Evolutionary conservation across 2,113 vertebrate species (phyloP).

Genomic region (Numida meleagris): DNA sequence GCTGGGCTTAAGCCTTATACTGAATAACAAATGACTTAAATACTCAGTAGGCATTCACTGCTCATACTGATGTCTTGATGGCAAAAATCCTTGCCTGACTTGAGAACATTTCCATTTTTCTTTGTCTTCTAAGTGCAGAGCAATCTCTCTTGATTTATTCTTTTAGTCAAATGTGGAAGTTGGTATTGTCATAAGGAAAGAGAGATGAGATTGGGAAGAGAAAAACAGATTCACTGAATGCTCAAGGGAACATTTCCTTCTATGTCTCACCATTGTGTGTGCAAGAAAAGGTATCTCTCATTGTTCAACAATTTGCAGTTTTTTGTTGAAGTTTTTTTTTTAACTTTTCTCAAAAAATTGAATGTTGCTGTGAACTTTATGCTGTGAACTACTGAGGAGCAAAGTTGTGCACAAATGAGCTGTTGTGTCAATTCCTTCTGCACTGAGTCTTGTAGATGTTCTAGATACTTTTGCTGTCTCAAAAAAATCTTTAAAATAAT

Average conservation of each 20-base stretch:
- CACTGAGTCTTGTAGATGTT: not conserved
- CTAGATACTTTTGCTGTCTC: not conserved
- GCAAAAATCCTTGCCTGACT: not conserved
- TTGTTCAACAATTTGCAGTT: not conserved
- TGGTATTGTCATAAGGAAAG: not conserved
- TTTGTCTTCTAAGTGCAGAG: not conserved
- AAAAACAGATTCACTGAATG: not conserved
- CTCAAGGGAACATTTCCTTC: not conserved
- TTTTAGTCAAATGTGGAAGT: not conserved
- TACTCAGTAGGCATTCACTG: not conserved
- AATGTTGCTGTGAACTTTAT: not conserved
- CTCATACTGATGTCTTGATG: not conserved
- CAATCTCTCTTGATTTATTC: not conserved
- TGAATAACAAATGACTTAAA: not conserved
- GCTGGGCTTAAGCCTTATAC: not conserved
- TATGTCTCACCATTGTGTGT: not conserved
- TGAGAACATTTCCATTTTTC: not conserved
- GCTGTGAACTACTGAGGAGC: not conserved
- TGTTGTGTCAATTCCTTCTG: not conserved
- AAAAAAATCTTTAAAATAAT: not conserved
- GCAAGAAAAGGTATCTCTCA: not conserved
- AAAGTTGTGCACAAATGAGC: not conserved
- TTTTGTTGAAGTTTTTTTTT: not conserved
- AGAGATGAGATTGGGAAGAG: not conserved
- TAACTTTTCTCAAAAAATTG: not conserved